Evolutionary conservation across 1,140 invertebrate species (phyloP), one percentile per base, ranked within the genome.

Genomic region (Neomicropteryx cornuta): DNA sequence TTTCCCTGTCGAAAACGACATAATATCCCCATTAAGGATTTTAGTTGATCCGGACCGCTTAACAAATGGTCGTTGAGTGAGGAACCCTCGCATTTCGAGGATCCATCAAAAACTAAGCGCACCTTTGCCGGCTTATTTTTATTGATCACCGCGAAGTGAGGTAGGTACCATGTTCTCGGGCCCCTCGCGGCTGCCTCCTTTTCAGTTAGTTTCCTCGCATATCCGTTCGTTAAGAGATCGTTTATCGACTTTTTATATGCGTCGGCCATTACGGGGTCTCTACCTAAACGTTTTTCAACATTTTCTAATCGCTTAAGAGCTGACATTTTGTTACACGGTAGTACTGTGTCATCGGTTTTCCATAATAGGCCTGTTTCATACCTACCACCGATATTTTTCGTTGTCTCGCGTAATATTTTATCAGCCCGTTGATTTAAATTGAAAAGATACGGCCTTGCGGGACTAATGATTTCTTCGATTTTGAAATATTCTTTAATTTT

Each of bases 101-200:
- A 48, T 5, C 52, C 51, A 31, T 56, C 52, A 29, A 52, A 55
- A 4, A 53, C 52, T 4, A 56, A 19, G 2, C 54, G 28, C 1
- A 56, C 6, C 32, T 56, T 56, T 3, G 23, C 42, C 1, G 48
- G 48, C 22, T 51, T 51, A 20, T 50, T 48, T 2, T 32, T 18
- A 31, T 49, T 45, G 5, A 16, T 35, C 0, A 52, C 50, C 1
- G 40, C 48, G 23, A 55, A 57, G 23, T 54, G 51, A 14, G 52
- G 51, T 22, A 56, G 39, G 32, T 53, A 53, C 51, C 52, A 56
- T 2, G 36, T 34, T 18, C 36, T 17, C 19, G 18, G 10, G 13
- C n/a, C n/a, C 18, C 5, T 3, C 11, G 13, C 18, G n/a, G 5
- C 11, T 18, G 27, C 14, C 6, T 2, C 20, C 8, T 16, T 21